Conservation (phyloP, 2,888 invertebrate genomes). For the Automeris io region DNA sequence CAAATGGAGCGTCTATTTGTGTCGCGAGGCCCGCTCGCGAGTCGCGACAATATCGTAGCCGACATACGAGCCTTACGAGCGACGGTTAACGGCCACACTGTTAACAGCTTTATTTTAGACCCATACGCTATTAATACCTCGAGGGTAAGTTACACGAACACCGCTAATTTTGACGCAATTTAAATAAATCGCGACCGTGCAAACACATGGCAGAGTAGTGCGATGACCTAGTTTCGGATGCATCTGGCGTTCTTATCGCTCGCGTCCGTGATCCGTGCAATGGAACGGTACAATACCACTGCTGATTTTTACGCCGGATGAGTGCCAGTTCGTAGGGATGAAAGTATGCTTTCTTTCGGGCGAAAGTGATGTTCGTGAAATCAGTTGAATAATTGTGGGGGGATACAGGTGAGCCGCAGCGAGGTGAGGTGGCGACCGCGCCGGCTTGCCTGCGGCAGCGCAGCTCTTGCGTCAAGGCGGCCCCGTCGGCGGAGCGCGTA, state of each 20-base stretch:
- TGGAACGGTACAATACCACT: not conserved
- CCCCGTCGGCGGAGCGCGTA: constrained; percentile 64
- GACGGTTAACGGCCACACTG: constrained; percentile 38
- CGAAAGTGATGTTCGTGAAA: constrained; percentile 70
- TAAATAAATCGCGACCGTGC: constrained; percentile 41
- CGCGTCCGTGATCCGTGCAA: constrained; percentile 26
- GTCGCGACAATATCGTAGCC: constrained; percentile 65
- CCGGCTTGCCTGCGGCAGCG: constrained; percentile 18
- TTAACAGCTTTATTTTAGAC: constrained; percentile 30
- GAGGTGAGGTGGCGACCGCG: constrained; percentile 18
- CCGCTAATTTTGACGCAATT: constrained; percentile 15
- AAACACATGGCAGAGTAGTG: constrained; percentile 57
- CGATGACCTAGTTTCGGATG: constrained; percentile 61
- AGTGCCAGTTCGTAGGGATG: constrained; percentile 48
- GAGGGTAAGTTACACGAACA: too few relatives aligned
- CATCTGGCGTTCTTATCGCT: constrained; percentile 55
- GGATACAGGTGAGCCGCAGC: constrained; percentile 40
- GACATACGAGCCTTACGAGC: constrained; percentile 54
- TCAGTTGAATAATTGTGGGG: constrained; percentile 44
- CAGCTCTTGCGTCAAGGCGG: constrained; percentile 53
- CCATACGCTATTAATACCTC: constrained; percentile 8
- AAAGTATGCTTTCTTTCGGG: constrained; percentile 54
- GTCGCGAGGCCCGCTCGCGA: constrained; percentile 71
- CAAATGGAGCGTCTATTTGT: constrained; percentile 74
- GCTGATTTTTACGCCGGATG: constrained; percentile 38